These are phyloP conservation scores for Calliphora vicina DNA, from an alignment of 1,140 invertebrate genomes.

Conservation along the genomic window DNA sequence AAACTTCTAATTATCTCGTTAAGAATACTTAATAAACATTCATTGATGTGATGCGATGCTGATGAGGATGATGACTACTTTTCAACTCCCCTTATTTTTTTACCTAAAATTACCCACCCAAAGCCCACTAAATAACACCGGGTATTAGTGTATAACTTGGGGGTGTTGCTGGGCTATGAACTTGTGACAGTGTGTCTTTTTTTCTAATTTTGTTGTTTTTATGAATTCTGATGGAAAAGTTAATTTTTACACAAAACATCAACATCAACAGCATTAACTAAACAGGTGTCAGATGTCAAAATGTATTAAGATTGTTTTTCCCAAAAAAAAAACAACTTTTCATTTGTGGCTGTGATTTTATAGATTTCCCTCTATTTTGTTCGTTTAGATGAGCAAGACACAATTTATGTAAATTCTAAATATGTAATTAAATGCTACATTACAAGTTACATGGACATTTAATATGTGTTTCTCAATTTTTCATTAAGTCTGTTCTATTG, in stretches of 20 bases:
- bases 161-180: background rate
- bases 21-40: conserved; percentile 18
- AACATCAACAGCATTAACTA: background rate
- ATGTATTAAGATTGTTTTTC: background rate
- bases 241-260: background rate
- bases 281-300: conserved; percentile 11
- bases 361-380: background rate
- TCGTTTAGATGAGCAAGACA: background rate
- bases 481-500: background rate
- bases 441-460: conserved; percentile 2
- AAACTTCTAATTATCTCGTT: conserved; percentile 26
- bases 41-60: background rate
- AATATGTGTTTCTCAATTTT: background rate
- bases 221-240: background rate
- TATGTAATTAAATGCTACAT: conserved; percentile 20
- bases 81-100: background rate
- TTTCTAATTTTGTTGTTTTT: too few species aligned
- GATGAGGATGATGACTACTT: background rate
- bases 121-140: background rate
- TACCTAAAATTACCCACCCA: too few species aligned
- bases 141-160: background rate
- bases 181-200: background rate
- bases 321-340: background rate
- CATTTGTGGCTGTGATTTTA: background rate
- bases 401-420: background rate